Percentiles rank a stretch among this genome's conserved stretches.
Conservation (phyloP, 2,888 invertebrate species). For the Myopa testacea region DNA sequence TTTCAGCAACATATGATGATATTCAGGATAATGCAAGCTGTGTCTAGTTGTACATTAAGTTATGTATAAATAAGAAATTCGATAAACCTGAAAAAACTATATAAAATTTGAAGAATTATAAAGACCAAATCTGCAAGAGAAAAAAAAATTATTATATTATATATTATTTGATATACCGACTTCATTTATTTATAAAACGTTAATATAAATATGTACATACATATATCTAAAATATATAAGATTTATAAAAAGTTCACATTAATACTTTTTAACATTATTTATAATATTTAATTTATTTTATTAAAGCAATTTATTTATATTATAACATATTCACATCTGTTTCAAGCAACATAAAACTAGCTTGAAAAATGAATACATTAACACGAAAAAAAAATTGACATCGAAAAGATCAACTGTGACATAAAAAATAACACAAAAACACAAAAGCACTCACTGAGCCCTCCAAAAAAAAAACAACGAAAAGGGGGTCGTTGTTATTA, state of each 20-base stretch:
- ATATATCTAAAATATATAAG: too few species aligned
- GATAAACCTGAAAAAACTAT: not conserved
- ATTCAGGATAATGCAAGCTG: not conserved
- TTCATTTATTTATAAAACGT: too few species aligned
- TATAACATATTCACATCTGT: not conserved
- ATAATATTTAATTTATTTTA: too few species aligned
- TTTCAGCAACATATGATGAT: constrained; percentile 68
- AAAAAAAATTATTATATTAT: not conserved
- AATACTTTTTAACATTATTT: too few species aligned
- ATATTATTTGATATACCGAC: too few species aligned
- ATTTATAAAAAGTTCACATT: too few species aligned
- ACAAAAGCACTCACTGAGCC: not conserved
- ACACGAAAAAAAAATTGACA: not conserved
- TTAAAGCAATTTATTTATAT: too few species aligned
- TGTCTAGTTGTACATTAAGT: too few species aligned
- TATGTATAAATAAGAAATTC: constrained; percentile 23
- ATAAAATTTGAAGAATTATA: constrained; percentile 43
- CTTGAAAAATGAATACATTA: not conserved
- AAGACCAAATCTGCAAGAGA: constrained; percentile 40
- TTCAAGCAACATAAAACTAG: not conserved
- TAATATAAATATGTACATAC: too few species aligned
- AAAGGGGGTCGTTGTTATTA: not conserved
- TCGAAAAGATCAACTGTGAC: constrained; percentile 18
- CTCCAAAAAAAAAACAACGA: too few species aligned
- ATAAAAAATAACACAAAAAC: not conserved